Evolutionary conservation across 2,888 invertebrate species (phyloP).

Genomic region (Dasypogon diadema): DNA sequence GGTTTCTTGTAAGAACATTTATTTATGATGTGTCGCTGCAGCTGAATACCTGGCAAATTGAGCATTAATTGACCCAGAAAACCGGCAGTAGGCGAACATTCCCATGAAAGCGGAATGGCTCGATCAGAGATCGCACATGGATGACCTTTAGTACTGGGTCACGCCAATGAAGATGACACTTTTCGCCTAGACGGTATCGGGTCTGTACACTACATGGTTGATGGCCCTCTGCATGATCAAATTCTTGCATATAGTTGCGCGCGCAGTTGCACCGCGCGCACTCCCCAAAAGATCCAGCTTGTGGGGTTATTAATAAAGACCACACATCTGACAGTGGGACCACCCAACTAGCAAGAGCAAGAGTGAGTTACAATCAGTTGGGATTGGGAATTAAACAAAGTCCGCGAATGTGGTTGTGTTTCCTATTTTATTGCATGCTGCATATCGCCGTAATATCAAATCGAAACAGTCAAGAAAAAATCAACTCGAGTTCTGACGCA

Average conservation of each 20-base stretch:
- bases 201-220: conserved; percentile 9
- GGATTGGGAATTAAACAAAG: background rate
- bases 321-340: conserved; percentile 69
- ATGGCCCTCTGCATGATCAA: background rate
- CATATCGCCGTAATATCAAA: conserved; percentile 12
- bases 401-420: conserved; percentile 46
- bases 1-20: conserved; percentile 21
- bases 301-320: conserved; percentile 68
- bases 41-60: conserved; percentile 21
- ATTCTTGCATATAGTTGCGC: background rate
- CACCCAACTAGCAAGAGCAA: conserved; percentile 64
- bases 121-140: background rate
- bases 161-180: background rate
- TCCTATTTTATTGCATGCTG: conserved; percentile 41
- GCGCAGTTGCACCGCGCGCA: conserved; percentile 8
- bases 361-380: conserved; percentile 45
- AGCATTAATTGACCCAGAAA: conserved; percentile 9
- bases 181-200: conserved; percentile 29
- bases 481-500: conserved; percentile 25
- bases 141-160: conserved; percentile 10
- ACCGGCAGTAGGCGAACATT: background rate
- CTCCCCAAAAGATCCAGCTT: conserved; percentile 15
- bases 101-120: conserved; percentile 21
- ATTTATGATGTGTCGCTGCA: conserved; percentile 25
- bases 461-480: background rate